Evolutionary conservation across 1,140 invertebrate genomes (phyloP), one percentile per base, ranked within the genome.

Genomic region (Ericerus pela): DNA sequence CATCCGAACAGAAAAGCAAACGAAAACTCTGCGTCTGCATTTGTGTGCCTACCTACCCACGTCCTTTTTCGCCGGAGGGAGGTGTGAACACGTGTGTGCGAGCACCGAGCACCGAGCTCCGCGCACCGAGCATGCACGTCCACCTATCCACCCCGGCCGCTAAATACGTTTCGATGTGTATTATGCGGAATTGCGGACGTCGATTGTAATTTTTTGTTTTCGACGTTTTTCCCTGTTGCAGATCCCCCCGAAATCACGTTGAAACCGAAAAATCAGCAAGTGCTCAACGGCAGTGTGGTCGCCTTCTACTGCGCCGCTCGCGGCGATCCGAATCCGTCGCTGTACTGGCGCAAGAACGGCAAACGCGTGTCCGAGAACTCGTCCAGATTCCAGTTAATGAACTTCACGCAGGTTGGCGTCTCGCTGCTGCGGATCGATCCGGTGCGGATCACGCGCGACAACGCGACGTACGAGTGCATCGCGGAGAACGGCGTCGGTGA

Each of bases 401-500:
- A 77, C 41, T 81, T 79, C 69, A 66, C 63, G 12, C 55, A 71
- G 3, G 74, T 75, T 55, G 87, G 88, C 4, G 41, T 54, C 4
- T 55, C 58, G 16, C 27, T 95, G 59, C 76, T 98, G 26, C 75
- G 94, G 59, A 96, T 98, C 62, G 91, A 96, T 65, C 88, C 90
- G 0, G 89, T 93, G 11, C 79, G 84, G 58, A 73, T 79, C 16
- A 74, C 73, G 14, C 78, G 89, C 54, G 90, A 96, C 68, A 88
- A 93, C 68, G 84, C 87, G 28, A 81, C 78, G 1, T 97, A 95
- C 72, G 93, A 96, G 69, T 98, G 95, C 70, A 79, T 95, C 51
- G 94, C 93, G 0, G 92, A 96, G 71, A 97, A 97, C 73, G 88
- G 91, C 22, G 88, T 92, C 10, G 93, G 91, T 1, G 91, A 95